Base-by-base conservation (phyloP, 2,888 invertebrate species). In the Habroteleia sp. region DNA sequence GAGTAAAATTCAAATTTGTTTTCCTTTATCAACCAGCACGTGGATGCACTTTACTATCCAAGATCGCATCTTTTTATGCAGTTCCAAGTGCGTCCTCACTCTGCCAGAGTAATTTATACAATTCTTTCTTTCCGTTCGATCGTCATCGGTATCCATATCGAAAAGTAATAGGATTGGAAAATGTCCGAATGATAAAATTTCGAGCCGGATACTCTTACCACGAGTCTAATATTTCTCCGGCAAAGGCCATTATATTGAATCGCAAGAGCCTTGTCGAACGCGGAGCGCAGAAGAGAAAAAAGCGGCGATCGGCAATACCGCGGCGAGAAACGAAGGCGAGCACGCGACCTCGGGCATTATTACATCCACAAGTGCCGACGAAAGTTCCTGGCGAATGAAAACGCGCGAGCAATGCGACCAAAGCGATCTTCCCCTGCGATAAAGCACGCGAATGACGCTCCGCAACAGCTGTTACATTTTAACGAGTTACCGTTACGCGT, bases 381-480 rank as follows among this genome's bases (percentile, higher is more conserved):
- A 65, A 73, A 71, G 71, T 71, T 63, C n/a, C 63, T 17, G 48
- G 39, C 58, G 41, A 63, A 63, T 58, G 56, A 56, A 63, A 73
- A 73, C 52, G 25, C 48, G 33, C 44, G 50, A 46, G 27, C 46
- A 33, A 50, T 63, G 62, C 62, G 46, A 52, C 16, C n/a, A 20
- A 39, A 10, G 16, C 58, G 73, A 74, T 74, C 62, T 68, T 74
- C 68, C 63, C 68, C 41, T 50, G 74, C 56, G 74, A 74, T 74
- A 74, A 52, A 25, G 25, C 42, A 39, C 62, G 60, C 63, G 68
- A 68, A 48, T 66, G 68, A 56, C 60, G 68, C 63, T 74, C 39
- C 63, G 29, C 63, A 74, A 74, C 74, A 74, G 69, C 74, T 74
- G 74, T 74, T 74, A 69, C 74, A 69, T 74, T 74, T 74, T 58